Percentiles rank a stretch among this genome's conserved stretches.
These are phyloP conservation scores for Enteromius mattozi DNA, from an alignment of 2,797 vertebrate species.

Conservation along the genomic window DNA sequence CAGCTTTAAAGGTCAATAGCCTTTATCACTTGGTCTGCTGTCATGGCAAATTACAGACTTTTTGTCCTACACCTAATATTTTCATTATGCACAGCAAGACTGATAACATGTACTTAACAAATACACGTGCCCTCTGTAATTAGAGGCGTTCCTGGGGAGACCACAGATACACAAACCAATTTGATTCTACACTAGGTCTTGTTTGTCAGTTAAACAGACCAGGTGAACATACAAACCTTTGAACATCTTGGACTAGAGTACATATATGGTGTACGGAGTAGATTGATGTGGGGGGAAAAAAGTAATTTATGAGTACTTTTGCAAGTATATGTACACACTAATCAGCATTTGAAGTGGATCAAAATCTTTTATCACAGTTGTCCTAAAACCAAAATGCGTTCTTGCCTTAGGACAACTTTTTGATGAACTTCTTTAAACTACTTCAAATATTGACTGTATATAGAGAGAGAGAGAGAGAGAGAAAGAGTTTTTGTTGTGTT, in stretches of 20 bases:
- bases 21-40: background rate
- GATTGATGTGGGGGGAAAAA: too few relatives aligned
- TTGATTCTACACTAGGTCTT: background rate
- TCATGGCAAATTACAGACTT: constrained; percentile 15
- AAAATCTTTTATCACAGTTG: too few relatives aligned
- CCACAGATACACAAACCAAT: constrained; percentile 9
- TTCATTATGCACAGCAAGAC: background rate
- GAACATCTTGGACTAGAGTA: background rate
- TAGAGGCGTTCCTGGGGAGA: constrained; percentile 16
- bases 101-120: constrained; percentile 19
- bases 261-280: background rate
- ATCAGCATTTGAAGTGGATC: too few relatives aligned
- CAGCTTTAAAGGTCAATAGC: background rate
- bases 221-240: constrained; percentile 7
- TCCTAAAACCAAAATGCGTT: too few relatives aligned
- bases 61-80: constrained; percentile 21
- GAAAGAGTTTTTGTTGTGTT: too few relatives aligned
- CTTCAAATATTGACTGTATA: too few relatives aligned
- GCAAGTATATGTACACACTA: too few relatives aligned
- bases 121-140: constrained; percentile 38
- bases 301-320: too few relatives aligned
- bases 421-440: too few relatives aligned
- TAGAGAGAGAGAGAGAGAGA: too few relatives aligned
- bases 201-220: constrained; percentile 24
- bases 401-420: too few relatives aligned